Conservation (phyloP, 2,888 invertebrate species). For the Chrysolina oricalcia region DNA sequence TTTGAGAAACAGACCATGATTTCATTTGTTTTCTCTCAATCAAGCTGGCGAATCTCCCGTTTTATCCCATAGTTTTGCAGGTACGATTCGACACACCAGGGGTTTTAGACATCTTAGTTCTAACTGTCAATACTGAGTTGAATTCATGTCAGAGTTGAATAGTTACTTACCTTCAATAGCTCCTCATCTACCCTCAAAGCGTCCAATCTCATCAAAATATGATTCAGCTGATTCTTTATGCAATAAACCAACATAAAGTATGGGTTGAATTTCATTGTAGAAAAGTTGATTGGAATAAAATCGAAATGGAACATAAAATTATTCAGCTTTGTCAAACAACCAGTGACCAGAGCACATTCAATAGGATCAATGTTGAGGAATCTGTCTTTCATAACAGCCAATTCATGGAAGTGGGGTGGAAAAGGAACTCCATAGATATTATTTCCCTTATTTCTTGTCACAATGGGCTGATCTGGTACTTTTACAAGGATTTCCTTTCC, state of each 20-base stretch:
- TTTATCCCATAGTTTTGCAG: too few species aligned
- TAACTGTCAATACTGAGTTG: too few species aligned
- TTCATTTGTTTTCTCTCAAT: too few species aligned
- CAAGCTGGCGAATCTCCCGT: too few species aligned
- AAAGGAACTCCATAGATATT: background rate
- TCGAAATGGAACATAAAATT: background rate
- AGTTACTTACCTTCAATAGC: slow-evolving; percentile 2
- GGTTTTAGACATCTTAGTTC: too few species aligned
- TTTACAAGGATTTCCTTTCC: background rate
- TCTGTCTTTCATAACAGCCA: background rate
- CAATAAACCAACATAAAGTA: slow-evolving; percentile 4
- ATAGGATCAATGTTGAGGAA: background rate
- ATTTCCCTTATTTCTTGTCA: background rate
- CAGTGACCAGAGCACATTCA: slow-evolving; percentile 2
- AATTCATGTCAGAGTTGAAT: too few species aligned
- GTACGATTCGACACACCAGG: too few species aligned
- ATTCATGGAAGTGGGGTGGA: background rate
- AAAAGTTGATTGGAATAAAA: background rate
- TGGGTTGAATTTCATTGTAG: background rate
- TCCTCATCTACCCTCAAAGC: background rate
- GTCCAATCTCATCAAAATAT: background rate
- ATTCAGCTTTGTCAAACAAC: slow-evolving; percentile 10
- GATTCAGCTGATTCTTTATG: background rate
- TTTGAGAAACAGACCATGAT: too few species aligned
- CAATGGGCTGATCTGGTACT: background rate